These are phyloP conservation scores for Cyclargus thomasi DNA, from an alignment of 1,140 invertebrate species.

Conservation along the genomic window DNA sequence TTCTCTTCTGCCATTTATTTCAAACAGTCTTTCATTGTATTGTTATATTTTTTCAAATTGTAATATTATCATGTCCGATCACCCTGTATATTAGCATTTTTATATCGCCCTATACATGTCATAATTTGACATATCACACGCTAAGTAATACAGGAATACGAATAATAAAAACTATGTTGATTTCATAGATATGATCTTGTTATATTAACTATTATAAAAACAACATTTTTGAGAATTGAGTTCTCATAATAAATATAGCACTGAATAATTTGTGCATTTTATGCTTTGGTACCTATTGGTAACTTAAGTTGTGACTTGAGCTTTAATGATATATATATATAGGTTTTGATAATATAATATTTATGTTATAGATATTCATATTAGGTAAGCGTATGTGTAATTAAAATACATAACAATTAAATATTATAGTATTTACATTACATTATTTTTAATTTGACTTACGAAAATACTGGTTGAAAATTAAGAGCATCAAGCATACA, in stretches of 20 bases:
- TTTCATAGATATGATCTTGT: slow-evolving; percentile 16
- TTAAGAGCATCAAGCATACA: neutral
- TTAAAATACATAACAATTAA: no score
- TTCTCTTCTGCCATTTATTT: neutral
- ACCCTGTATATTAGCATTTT: slow-evolving; percentile 14
- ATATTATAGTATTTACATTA: no score
- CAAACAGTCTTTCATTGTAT: slow-evolving; percentile 1
- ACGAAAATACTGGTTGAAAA: neutral
- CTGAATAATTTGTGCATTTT: slow-evolving; percentile 28
- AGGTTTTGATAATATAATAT: no score
- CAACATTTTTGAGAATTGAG: slow-evolving; percentile 47
- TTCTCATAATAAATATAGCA: slow-evolving; percentile 44
- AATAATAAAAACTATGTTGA: slow-evolving; percentile 8
- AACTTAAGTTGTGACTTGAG: slow-evolving; percentile 19
- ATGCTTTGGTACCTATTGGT: slow-evolving; percentile 24
- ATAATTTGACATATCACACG: neutral
- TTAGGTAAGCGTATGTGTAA: no score
- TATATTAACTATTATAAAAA: slow-evolving; percentile 16
- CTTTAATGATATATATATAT: neutral
- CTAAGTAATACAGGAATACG: slow-evolving; percentile 8
- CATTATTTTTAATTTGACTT: no score
- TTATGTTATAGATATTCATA: no score
- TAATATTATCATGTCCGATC: slow-evolving; percentile 10
- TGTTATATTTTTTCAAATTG: neutral
- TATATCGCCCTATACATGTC: neutral